Evolutionary conservation across 2,113 vertebrate species (phyloP).

Genomic region (Campylomormyrus numenius): DNA sequence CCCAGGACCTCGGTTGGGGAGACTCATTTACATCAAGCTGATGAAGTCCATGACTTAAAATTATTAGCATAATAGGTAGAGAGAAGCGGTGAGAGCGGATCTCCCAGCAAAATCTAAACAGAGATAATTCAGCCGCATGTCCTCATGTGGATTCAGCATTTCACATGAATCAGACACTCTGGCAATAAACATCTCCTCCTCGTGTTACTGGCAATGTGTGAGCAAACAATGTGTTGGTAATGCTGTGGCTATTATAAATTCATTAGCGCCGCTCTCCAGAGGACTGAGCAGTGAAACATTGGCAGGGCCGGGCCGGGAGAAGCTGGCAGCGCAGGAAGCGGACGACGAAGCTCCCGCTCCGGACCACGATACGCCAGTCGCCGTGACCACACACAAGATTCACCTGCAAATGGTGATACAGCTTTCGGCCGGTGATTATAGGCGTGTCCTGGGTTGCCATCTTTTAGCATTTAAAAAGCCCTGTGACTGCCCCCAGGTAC

Average conservation of each 20-base stretch:
- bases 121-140: not conserved
- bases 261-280: not conserved
- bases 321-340: not conserved
- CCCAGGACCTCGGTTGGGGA: not conserved
- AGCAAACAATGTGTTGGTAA: slow-evolving; percentile 1
- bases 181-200: slow-evolving; percentile 7
- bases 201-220: slow-evolving; percentile 1
- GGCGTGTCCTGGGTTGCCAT: not conserved
- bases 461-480: not conserved
- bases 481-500: not conserved
- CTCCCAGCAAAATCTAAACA: not conserved
- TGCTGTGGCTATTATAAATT: not conserved
- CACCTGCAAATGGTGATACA: not conserved
- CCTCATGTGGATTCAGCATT: not conserved
- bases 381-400: not conserved
- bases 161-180: not conserved
- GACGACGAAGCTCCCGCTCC: not conserved
- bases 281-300: not conserved
- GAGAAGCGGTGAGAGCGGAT: not conserved
- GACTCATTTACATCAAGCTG: not conserved
- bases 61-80: not conserved
- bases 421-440: not conserved
- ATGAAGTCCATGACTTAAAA: not conserved
- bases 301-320: not conserved
- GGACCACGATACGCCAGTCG: not conserved